These are phyloP conservation scores for Philopedon plagiatum DNA, from an alignment of 2,888 invertebrate genomes.

Conservation along the genomic window DNA sequence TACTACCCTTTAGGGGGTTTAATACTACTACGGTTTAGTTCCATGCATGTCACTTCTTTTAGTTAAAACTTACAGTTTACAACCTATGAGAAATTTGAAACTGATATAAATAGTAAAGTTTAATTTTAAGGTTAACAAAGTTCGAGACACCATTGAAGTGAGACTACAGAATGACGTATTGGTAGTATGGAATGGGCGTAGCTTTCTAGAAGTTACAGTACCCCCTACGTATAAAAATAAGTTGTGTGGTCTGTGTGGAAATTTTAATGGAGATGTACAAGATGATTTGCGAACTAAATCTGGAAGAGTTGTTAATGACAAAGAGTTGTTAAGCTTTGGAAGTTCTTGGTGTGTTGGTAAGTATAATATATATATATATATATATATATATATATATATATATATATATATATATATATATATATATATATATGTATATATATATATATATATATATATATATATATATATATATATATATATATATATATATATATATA, in stretches of 20 bases:
- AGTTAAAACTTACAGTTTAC: no score
- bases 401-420: no score
- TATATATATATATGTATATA: no score
- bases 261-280: constrained; percentile 88
- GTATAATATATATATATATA: not conserved
- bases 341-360: constrained; percentile 91
- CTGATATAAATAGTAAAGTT: no score
- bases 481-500: no score
- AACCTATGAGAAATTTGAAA: no score
- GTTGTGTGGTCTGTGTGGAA: constrained; percentile 94
- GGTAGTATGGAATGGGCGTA: constrained; percentile 93
- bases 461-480: no score
- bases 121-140: constrained; percentile 71
- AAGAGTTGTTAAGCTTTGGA: constrained; percentile 80
- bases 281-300: constrained; percentile 85
- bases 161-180: constrained; percentile 84
- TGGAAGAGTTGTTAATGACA: constrained; percentile 78
- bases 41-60: no score
- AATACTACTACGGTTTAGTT: no score
- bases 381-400: not conserved
- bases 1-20: no score
- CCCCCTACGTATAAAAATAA: constrained; percentile 82
- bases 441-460: no score
- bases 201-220: constrained; percentile 88
- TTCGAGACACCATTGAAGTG: constrained; percentile 78